Conservation (phyloP, 2,113 vertebrate genomes). For the Melanotaenia duboulayi region DNA sequence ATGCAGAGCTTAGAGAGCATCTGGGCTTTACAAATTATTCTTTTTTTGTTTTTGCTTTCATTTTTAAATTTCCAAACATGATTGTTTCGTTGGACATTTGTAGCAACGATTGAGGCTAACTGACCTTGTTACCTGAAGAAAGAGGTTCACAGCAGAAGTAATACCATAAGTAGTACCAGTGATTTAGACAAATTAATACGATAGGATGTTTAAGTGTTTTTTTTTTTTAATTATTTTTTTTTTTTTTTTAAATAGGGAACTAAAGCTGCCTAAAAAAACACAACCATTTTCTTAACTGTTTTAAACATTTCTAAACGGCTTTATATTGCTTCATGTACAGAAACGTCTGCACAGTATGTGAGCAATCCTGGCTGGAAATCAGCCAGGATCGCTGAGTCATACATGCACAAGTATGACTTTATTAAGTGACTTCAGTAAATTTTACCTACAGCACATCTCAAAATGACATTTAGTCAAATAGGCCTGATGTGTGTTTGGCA, state of each 20-base stretch:
- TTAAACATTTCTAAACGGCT: slow-evolving; percentile 5
- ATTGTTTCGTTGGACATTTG: slow-evolving; percentile 40
- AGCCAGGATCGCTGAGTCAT: not conserved
- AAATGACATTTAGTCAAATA: slow-evolving; percentile 10
- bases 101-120: not conserved
- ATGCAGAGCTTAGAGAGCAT: slow-evolving; percentile 51
- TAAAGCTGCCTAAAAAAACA: not conserved
- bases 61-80: slow-evolving; percentile 18
- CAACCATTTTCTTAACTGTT: not conserved
- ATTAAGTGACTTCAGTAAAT: slow-evolving; percentile 14
- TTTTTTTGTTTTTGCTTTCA: slow-evolving; percentile 2
- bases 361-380: slow-evolving; percentile 4
- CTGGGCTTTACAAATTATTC: slow-evolving; percentile 34
- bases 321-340: not conserved
- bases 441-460: slow-evolving; percentile 3
- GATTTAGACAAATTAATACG: too few species aligned
- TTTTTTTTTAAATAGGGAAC: not conserved
- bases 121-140: slow-evolving; percentile 28
- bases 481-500: not conserved
- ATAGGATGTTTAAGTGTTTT: not conserved
- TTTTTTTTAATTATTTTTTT: not conserved
- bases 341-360: not conserved
- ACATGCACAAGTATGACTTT: not conserved
- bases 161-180: too few species aligned
- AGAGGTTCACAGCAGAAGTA: not conserved